Base-by-base conservation (phyloP, 2,113 vertebrate species). In the Hippocampus guttulatus region DNA sequence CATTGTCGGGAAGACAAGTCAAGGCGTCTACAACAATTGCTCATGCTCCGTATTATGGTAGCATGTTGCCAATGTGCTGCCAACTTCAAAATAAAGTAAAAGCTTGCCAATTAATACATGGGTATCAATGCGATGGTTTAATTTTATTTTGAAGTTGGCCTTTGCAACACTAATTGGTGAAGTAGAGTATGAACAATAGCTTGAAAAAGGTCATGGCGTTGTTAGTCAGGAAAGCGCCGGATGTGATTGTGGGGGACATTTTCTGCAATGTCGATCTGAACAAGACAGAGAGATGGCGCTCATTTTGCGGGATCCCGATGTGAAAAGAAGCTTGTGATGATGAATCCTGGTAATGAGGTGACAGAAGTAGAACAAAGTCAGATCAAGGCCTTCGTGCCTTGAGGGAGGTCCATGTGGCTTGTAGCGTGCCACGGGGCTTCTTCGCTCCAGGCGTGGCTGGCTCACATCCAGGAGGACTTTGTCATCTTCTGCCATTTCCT, bases 401-500 rank as follows among this genome's bases (percentile, higher is more conserved):
- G 61, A 21, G 30, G 61, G 61, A 21, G 15, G 66, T 67, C 66
- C 20, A 38, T 52, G 45, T 67, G 45, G 65, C 65, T 30, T 43
- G 43, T 30, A 4, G 45, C 23, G 23, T 38, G 43, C 65, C 65
- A 33, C 65, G 20, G 64, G 65, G 45, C 45, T 67, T 52, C 45
- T 67, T 52, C 15, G 47, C 27, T 67, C 27, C 65, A 20, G 47
- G 25, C 23, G 3, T 58, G 23, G 23, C 4, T 51, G 23, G 47
- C 16, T 3, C 25, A 12, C 23, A 18, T 49, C 65, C 65, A 67
- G 47, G 18, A 67, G 47, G 49, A 67, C 23, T 67, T 67, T 51
- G 49, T 67, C 47, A 49, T 47, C 41, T 47, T 45, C 64, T 65
- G 21, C n/a, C 64, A 65, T 27, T 30, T 66, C 64, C 64, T 51